A percentile compares a stretch with the other conserved stretches of the same genome.
phyloP scores from a whole-genome alignment of 2,888 invertebrate genomes.

The Hyppa rectilinea region DNA sequence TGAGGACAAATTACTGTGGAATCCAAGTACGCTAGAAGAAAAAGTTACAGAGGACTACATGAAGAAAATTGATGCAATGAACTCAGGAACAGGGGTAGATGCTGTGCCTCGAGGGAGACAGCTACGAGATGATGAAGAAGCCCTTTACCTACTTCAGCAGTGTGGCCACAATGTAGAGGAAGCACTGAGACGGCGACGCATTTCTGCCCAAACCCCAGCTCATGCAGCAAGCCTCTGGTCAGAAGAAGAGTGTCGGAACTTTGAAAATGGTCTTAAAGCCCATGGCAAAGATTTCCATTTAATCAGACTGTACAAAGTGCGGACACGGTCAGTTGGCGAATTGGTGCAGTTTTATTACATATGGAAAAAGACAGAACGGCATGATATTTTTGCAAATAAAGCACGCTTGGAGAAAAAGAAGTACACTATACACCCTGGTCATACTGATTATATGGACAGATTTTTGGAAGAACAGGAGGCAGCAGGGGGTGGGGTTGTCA shows the following conservation, averaged over 20 bases:
- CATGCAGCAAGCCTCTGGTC: conserved; percentile 97
- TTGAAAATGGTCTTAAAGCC: conserved; percentile 97
- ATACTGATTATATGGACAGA: conserved; percentile 98
- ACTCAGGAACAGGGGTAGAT: conserved; percentile 82
- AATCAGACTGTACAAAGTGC: conserved; percentile 98
- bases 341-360: conserved; percentile 98
- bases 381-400: conserved; percentile 97
- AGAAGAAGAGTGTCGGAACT: conserved; percentile 98
- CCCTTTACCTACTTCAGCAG: conserved; percentile 96
- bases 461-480: conserved; percentile 96
- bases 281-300: conserved; percentile 99
- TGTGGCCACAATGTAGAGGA: conserved; percentile 99
- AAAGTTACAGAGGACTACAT: conserved; percentile 95
- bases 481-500: conserved; percentile 91
- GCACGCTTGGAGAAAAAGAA: conserved; percentile 97
- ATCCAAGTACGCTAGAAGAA: conserved; percentile 94
- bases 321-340: conserved; percentile 98
- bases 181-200: conserved; percentile 95
- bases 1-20: conserved; percentile 98
- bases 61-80: conserved; percentile 90
- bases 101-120: conserved; percentile 94
- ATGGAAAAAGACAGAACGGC: conserved; percentile 99
- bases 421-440: conserved; percentile 97
- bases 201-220: conserved; percentile 93
- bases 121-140: conserved; percentile 96